These are phyloP conservation scores for Eudyptes chrysolophus DNA, from an alignment of 2,113 vertebrate genomes.

Conservation along the genomic window DNA sequence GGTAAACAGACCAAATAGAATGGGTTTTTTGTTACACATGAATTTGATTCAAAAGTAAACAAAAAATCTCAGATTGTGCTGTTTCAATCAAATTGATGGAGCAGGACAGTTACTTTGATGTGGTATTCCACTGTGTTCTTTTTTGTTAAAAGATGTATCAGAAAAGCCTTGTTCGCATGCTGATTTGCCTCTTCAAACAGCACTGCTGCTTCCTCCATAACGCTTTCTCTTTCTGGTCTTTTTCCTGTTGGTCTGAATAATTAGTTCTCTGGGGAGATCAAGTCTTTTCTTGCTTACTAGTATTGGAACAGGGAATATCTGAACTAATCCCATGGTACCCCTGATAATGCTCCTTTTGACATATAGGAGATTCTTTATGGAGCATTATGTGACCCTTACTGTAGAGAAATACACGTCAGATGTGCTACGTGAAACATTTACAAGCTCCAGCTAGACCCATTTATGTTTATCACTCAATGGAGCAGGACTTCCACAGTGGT, in stretches of 20 bases:
- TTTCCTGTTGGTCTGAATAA: slow-evolving; percentile 51
- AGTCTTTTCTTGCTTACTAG: slow-evolving; percentile 42
- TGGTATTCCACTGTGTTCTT: not conserved
- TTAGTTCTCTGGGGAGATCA: slow-evolving; percentile 58
- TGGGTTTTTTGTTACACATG: not conserved
- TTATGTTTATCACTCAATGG: not conserved
- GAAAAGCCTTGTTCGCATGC: not conserved
- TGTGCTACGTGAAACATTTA: not conserved
- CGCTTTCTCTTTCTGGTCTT: slow-evolving; percentile 29
- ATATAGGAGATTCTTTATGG: not conserved
- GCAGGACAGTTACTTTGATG: slow-evolving; percentile 20
- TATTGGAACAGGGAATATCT: not conserved
- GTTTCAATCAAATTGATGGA: not conserved
- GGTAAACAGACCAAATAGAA: not conserved
- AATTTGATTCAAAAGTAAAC: not conserved
- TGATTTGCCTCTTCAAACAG: slow-evolving; percentile 45
- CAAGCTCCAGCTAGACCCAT: not conserved
- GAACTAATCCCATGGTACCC: slow-evolving; percentile 5
- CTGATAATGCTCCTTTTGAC: slow-evolving; percentile 4
- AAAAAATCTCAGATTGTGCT: not conserved
- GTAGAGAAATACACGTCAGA: not conserved
- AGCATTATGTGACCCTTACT: not conserved
- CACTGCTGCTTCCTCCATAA: not conserved
- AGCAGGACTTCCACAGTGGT: not conserved
- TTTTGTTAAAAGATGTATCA: slow-evolving; percentile 17